These are phyloP conservation scores for Oligia strigilis DNA, from an alignment of 2,888 invertebrate species.

Conservation along the genomic window DNA sequence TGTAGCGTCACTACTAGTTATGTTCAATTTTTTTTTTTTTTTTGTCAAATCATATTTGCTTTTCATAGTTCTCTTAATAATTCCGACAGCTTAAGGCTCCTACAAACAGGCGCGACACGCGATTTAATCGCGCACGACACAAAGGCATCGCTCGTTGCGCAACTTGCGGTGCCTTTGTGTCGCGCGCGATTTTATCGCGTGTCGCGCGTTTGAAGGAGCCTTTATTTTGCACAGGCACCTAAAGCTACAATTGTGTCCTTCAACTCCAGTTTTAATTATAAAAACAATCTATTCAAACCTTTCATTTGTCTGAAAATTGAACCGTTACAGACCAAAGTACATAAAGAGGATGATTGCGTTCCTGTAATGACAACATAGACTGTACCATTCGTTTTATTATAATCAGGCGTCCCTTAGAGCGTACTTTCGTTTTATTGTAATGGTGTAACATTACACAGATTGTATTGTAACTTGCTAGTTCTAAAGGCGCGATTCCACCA, in stretches of 20 bases:
- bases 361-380: conserved; percentile 57
- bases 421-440: conserved; percentile 60
- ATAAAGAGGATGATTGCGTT: conserved; percentile 54
- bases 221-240: neutral
- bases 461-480: conserved; percentile 53
- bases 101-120: too few relatives aligned
- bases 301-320: conserved; percentile 47
- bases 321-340: conserved; percentile 34
- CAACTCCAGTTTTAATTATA: conserved; percentile 39
- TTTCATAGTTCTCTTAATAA: neutral
- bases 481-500: neutral
- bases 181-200: too few relatives aligned
- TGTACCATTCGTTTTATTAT: conserved; percentile 65
- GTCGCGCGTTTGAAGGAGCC: too few relatives aligned
- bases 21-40: accelerated
- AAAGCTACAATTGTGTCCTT: neutral
- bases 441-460: conserved; percentile 56
- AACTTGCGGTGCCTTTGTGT: too few relatives aligned
- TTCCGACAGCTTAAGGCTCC: neutral
- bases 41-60: neutral
- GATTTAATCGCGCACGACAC: too few relatives aligned
- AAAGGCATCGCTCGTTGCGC: too few relatives aligned
- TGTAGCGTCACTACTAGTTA: too few relatives aligned
- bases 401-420: conserved; percentile 58
- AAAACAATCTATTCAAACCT: conserved; percentile 25